Percentiles rank a stretch among this genome's conserved stretches.
Evolutionary conservation across 2,888 invertebrate species (phyloP).

Genomic region (Drepana falcataria): DNA sequence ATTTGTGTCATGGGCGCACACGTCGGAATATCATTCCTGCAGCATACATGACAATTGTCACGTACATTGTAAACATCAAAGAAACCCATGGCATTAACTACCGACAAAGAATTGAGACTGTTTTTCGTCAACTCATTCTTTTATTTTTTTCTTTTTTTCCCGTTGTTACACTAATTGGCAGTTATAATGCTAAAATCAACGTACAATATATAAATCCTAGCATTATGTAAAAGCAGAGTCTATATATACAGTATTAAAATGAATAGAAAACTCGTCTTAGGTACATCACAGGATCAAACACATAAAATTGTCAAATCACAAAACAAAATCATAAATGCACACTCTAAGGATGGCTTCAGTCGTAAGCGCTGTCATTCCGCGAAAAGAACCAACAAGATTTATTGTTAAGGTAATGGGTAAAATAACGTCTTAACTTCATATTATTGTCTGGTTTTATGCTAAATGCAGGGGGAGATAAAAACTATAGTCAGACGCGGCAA

Average conservation of each 20-base stretch:
- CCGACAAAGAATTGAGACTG: slow-evolving; percentile 11
- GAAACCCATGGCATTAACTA: slow-evolving; percentile 30
- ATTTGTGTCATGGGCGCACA: slow-evolving; percentile 50
- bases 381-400: slow-evolving; percentile 59
- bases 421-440: slow-evolving; percentile 41
- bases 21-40: slow-evolving; percentile 12
- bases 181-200: too few species aligned
- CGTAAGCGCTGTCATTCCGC: slow-evolving; percentile 51
- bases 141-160: slow-evolving; percentile 18
- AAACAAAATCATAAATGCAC: slow-evolving; percentile 26
- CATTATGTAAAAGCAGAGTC: too few species aligned
- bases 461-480: background rate
- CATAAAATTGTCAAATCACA: slow-evolving; percentile 8
- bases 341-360: slow-evolving; percentile 42
- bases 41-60: slow-evolving; percentile 35
- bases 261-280: background rate
- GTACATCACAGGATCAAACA: background rate
- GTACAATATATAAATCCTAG: too few species aligned
- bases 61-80: slow-evolving; percentile 44
- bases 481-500: background rate
- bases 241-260: too few species aligned
- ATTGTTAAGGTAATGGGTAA: slow-evolving; percentile 46
- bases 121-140: slow-evolving; percentile 19
- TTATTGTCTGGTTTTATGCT: slow-evolving; percentile 15
- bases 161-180: background rate